Base-by-base conservation (phyloP, 2,888 invertebrate genomes). In the Zootermopsis nevadensis region DNA sequence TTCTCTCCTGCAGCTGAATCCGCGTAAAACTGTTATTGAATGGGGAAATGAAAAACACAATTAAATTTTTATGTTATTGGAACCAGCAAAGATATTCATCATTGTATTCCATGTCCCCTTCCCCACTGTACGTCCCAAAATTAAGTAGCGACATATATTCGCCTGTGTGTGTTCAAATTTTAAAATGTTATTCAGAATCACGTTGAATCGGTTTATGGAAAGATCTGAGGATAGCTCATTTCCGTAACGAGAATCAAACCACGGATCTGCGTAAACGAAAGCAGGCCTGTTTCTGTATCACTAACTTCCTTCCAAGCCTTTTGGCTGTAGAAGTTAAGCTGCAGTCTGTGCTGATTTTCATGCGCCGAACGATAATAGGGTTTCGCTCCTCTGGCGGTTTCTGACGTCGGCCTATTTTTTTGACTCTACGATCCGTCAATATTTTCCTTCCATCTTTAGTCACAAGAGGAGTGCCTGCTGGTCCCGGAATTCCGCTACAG, bases 361-460 rank as follows among this genome's bases (percentile, higher is more conserved):
- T 48, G 19, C 48, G 3, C 48, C 48, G 48, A 48, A 15, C 12
- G 48, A 48, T 48, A 48, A 48, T 48, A 48, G 19, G 19, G 48
- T 19, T 48, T 48, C 48, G 19, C 19, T 19, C 19, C 19, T 48
- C 48, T 15, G 19, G 48, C 19, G 48, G 48, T 48, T 48, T 48
- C 48, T 48, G 15, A 19, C 19, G 4, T 19, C 48, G 19, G 15
- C 48, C 19, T 12, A 8, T 60, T n/a, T 4, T 27, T 7, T 60
- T 27, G 60, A 27, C n/a, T n/a, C 60, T 60, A 1, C 12, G 60
- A 60, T 60, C 60, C 79, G 80, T 83, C 83, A 83, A 80, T 83
- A 83, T 79, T 83, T 83, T 79, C 80, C 83, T 83, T 80, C 83
- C 80, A 83, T 80, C 80, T 83, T 38, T 72, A 83, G 53, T 74